Conservation (phyloP, 2,888 invertebrate species). For the Mesochorus sp. region DNA sequence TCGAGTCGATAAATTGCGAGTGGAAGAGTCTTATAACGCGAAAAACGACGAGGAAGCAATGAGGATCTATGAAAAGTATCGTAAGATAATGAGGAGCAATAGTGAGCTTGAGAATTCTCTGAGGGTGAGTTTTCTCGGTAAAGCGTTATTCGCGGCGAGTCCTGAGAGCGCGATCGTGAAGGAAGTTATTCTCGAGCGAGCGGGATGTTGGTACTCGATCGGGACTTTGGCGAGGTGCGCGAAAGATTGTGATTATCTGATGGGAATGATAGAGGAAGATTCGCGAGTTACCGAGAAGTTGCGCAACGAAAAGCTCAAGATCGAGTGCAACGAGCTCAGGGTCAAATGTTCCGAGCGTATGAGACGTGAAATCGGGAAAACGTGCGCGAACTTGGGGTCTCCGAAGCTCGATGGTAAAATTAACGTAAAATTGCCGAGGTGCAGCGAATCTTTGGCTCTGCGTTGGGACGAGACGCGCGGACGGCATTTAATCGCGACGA, state of each 20-base stretch:
- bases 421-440: conserved; percentile 69
- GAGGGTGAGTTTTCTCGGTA: conserved; percentile 65
- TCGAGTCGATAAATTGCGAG: conserved; percentile 61
- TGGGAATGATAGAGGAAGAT: conserved; percentile 56
- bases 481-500: conserved; percentile 80
- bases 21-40: conserved; percentile 66
- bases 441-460: conserved; percentile 74
- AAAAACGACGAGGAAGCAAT: conserved; percentile 71
- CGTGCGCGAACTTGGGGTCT: conserved; percentile 10
- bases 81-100: conserved; percentile 19
- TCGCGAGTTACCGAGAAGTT: conserved; percentile 15
- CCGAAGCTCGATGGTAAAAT: conserved; percentile 69
- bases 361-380: conserved; percentile 42
- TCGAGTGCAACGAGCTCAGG: conserved; percentile 68
- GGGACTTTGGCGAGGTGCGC: conserved; percentile 68
- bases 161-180: conserved; percentile 64
- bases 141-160: conserved; percentile 73
- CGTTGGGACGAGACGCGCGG: conserved; percentile 74
- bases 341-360: conserved; percentile 67
- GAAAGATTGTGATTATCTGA: conserved; percentile 72
- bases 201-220: conserved; percentile 66
- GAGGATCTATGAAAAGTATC: conserved; percentile 62
- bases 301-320: conserved; percentile 59
- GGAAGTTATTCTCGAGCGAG: conserved; percentile 70
- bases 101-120: conserved; percentile 5